phyloP scores from a whole-genome alignment of 2,888 invertebrate species.

The Acrobasis suavella region DNA sequence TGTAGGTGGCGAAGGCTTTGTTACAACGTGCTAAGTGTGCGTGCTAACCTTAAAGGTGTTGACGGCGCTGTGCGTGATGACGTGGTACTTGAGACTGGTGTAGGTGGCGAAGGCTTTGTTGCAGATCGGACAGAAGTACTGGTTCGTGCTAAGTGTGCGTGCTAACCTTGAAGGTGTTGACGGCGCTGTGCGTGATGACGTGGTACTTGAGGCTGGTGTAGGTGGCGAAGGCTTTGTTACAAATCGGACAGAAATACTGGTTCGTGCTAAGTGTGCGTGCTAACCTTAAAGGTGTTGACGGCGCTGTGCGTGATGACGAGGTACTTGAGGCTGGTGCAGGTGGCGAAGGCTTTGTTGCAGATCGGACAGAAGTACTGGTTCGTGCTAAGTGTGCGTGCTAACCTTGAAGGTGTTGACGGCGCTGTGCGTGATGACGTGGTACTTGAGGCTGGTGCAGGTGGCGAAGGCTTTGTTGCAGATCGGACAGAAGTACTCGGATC shows the following conservation, averaged over 20 bases:
- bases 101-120: slow-evolving; percentile 59
- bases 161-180: slow-evolving; percentile 60
- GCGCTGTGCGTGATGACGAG: no score
- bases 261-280: no score
- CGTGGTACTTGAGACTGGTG: slow-evolving; percentile 67
- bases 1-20: slow-evolving; percentile 57
- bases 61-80: slow-evolving; percentile 71
- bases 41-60: no score
- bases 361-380: slow-evolving; percentile 32
- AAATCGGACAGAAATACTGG: slow-evolving; percentile 68
- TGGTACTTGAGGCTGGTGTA: no score
- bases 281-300: slow-evolving; percentile 64
- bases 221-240: no score
- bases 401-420: slow-evolving; percentile 67
- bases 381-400: background rate
- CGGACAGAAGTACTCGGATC: slow-evolving; percentile 66
- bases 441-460: slow-evolving; percentile 58
- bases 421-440: slow-evolving; percentile 78
- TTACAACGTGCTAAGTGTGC: no score
- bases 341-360: no score
- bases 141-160: no score
- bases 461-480: slow-evolving; percentile 67
- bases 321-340: no score
- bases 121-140: slow-evolving; percentile 71
- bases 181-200: no score